phyloP scores from a whole-genome alignment of 2,888 invertebrate species.

The Nephrotoma guestfalica region DNA sequence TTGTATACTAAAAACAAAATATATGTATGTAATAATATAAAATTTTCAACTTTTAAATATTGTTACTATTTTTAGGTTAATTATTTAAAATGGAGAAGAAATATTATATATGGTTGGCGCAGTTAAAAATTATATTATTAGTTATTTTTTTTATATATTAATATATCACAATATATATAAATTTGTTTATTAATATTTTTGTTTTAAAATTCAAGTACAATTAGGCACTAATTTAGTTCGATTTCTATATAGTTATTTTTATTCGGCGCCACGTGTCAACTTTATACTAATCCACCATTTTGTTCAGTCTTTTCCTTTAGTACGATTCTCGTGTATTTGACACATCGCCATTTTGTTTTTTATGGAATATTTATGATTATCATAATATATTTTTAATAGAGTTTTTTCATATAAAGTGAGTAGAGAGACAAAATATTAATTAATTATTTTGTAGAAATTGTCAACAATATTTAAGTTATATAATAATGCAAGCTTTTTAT shows the following conservation, averaged over 20 bases:
- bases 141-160: background rate
- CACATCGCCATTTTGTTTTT: background rate
- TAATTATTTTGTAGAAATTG: background rate
- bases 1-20: background rate
- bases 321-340: background rate
- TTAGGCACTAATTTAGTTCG: background rate
- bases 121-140: background rate
- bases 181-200: background rate
- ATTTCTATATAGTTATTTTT: background rate
- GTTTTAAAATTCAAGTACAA: background rate
- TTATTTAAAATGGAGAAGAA: background rate
- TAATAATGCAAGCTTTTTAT: background rate
- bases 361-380: background rate
- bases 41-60: background rate
- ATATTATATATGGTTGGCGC: background rate
- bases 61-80: too few species aligned
- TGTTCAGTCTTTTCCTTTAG: background rate
- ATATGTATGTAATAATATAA: background rate
- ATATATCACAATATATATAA: background rate
- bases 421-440: background rate
- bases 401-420: background rate
- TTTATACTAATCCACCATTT: background rate
- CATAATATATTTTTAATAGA: background rate
- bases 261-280: background rate
- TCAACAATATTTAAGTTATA: background rate